Conservation (phyloP, 1,140 invertebrate species). For the Samia ricini region DNA sequence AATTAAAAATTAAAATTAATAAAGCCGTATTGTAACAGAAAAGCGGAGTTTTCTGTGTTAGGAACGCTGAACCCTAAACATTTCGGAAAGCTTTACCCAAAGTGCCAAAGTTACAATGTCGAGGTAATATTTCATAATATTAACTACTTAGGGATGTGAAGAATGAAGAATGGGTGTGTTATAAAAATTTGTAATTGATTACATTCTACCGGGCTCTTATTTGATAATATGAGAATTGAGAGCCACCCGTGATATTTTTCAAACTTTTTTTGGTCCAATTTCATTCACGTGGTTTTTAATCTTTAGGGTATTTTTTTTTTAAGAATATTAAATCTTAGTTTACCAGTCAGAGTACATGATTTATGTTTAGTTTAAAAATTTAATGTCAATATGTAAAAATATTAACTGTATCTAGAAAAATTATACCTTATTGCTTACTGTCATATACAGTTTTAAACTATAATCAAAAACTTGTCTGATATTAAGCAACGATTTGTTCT, state of each 20-base stretch:
- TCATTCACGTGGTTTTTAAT: background rate
- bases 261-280: background rate
- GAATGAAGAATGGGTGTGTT: slow-evolving; percentile 71
- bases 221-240: slow-evolving; percentile 13
- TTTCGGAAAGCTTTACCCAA: slow-evolving; percentile 37
- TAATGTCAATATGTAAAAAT: background rate
- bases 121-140: slow-evolving; percentile 73
- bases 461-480: no score
- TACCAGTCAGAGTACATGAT: background rate
- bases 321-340: background rate
- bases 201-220: slow-evolving; percentile 46
- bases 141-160: slow-evolving; percentile 68
- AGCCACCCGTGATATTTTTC: slow-evolving; percentile 19
- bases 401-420: no score
- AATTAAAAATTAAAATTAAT: no score
- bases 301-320: background rate
- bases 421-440: no score
- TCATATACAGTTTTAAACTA: no score
- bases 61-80: slow-evolving; percentile 3
- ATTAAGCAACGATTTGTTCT: no score
- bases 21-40: background rate
- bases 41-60: background rate
- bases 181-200: slow-evolving; percentile 65
- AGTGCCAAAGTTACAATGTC: slow-evolving; percentile 47
- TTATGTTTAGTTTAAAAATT: background rate